A percentile compares a stretch with the other conserved stretches of the same genome.
Evolutionary conservation across 2,113 vertebrate species (phyloP).

Genomic region (Alethe castanea): DNA sequence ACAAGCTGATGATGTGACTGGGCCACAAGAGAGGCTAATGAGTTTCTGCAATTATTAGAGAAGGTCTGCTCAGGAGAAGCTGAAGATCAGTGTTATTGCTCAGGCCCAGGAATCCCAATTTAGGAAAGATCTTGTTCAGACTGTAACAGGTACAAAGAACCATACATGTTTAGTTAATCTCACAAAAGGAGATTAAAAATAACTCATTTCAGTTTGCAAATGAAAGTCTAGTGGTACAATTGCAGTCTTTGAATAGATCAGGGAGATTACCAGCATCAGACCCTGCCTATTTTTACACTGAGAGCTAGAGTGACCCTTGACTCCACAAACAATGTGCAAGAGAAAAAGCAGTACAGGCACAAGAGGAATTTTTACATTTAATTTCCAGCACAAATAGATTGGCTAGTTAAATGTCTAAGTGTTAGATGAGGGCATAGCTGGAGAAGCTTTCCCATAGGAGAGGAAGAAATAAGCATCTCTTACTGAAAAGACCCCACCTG

Average conservation of each 20-base stretch:
- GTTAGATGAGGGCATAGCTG: neutral
- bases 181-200: neutral
- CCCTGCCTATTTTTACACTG: neutral
- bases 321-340: neutral
- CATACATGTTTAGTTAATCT: neutral
- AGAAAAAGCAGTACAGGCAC: neutral
- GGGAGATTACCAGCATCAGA: neutral
- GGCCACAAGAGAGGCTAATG: slow-evolving; percentile 14
- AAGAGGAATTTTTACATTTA: neutral
- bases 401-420: neutral
- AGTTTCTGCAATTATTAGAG: slow-evolving; percentile 4
- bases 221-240: neutral
- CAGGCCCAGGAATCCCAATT: neutral
- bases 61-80: neutral
- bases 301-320: neutral
- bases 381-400: neutral
- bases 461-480: neutral
- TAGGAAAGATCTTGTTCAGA: neutral
- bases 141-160: neutral
- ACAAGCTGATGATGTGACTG: neutral
- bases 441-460: neutral
- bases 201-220: neutral
- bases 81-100: neutral
- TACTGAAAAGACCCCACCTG: neutral
- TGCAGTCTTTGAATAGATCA: neutral